Evolutionary conservation across 2,113 vertebrate genomes (phyloP), one percentile per base, ranked within the genome.

Genomic region (Edolisoma coerulescens): DNA sequence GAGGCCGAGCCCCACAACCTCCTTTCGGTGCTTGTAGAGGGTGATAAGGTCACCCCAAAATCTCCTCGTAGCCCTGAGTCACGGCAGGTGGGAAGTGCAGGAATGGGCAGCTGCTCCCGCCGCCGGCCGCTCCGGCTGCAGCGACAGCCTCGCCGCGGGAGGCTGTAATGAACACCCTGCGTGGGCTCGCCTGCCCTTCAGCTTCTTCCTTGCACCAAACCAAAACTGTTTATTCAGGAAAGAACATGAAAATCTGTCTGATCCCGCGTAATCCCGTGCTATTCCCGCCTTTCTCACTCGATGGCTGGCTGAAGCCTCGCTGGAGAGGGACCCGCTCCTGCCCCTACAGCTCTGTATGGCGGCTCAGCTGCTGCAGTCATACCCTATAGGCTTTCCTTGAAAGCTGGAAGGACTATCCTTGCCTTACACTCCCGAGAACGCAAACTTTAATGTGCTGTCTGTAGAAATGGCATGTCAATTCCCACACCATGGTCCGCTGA

Each of bases 401-500:
- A 21, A 74, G 52, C 30, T 42, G 22, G 17, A 14, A 14, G 2
- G 15, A 22, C 7, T 8, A 16, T 4, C 35, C 33, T 17, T n/a
- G 37, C 47, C 30, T 60, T 39, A 10, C 9, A 1, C 8, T 67
- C 9, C 27, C 0, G 1, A 14, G 17, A 18, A 13, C 28, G 19
- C 11, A 6, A 12, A 33, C 8, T 41, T 32, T 7, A 12, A 16
- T 1, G 2, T 21, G 8, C 7, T 3, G 0, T 3, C 11, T 4
- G 0, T 33, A 19, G 2, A 3, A 56, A 37, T 2, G 22, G 14
- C 27, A 8, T 20, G 21, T 4, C 7, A 7, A 13, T 67, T 39
- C 15, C n/a, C 28, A 4, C 13, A 1, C 6, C 1, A 2, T 3
- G 4, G 3, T 3, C 27, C 7, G 0, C 45, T 30, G 41, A 1